Base-by-base conservation (phyloP, 2,113 vertebrate species). In the Nothobranchius kuhntae region DNA sequence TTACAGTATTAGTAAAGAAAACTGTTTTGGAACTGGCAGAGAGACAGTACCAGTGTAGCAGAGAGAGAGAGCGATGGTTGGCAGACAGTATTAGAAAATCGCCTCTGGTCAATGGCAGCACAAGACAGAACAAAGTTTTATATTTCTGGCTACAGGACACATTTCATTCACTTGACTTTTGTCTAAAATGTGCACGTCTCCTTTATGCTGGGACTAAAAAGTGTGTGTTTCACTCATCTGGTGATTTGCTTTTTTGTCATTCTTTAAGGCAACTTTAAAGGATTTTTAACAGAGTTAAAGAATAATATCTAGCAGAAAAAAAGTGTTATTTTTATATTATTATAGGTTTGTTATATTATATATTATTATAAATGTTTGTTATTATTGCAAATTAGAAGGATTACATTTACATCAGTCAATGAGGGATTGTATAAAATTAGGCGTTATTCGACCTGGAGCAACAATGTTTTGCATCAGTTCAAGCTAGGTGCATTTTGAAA, bases 91-190 rank as follows among this genome's bases (percentile, higher is more conserved):
- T 61, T 47, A 51, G 48, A 74, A 24, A 1, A 65, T 12, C 0
- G 26, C 71, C 57, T 65, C 54, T 44, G 68, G 75, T 46, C 24
- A 30, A 55, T 38, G 2, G 24, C 63, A 35, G 26, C 47, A 67
- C 71, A n/a, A 45, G 13, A 53, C 42, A 17, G 17, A 75, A 80
- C 55, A 62, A 71, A 73, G 68, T 75, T 66, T 69, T 36, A 53
- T 73, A 36, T 10, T 38, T 40, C 61, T 13, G 6, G 30, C 73
- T 45, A 17, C 51, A 30, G 13, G 60, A 69, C 30, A 55, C 57
- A 9, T 61, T 59, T 59, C 54, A n/a, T 42, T 21, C 9, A 0
- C 47, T 55, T 15, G 46, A 36, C 50, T 13, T 26, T 14, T 6
- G 52, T 36, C 66, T 64, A 55, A 66, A 21, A 71, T 53, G 57